phyloP scores from a whole-genome alignment of 2,888 invertebrate genomes.

The Taenaris catops region DNA sequence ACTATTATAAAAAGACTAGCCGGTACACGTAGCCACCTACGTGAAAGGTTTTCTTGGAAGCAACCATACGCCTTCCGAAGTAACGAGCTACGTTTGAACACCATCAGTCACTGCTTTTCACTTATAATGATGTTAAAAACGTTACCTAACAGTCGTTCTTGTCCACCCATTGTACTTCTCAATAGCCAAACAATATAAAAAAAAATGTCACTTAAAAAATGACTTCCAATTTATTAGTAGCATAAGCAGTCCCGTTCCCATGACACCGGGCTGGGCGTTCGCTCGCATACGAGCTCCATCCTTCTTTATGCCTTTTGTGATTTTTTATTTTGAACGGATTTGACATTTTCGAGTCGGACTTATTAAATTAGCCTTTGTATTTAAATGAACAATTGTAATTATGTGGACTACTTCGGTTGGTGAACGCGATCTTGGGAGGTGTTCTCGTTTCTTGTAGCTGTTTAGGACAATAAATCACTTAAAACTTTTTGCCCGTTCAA shows the following conservation, averaged over 20 bases:
- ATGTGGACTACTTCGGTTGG: conserved; percentile 35
- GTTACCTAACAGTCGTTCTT: conserved; percentile 71
- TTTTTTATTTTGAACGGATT: conserved; percentile 64
- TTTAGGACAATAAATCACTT: conserved; percentile 6
- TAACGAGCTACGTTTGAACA: conserved; percentile 34
- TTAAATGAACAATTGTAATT: conserved; percentile 74
- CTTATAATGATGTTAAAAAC: conserved; percentile 79
- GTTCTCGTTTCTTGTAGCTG: conserved; percentile 11
- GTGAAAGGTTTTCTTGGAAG: conserved; percentile 34
- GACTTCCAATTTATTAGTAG: conserved; percentile 74
- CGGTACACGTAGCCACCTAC: conserved; percentile 28
- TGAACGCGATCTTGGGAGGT: conserved; percentile 15
- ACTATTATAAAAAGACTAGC: conserved; percentile 24
- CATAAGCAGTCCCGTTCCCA: conserved; percentile 69
- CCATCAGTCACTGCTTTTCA: conserved; percentile 72
- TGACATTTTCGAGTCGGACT: conserved; percentile 74
- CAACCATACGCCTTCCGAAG: conserved; percentile 30
- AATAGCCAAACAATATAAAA: conserved; percentile 60
- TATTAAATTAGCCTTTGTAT: conserved; percentile 80
- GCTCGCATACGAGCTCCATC: conserved; percentile 53
- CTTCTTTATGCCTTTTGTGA: conserved; percentile 59
- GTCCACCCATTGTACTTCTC: conserved; percentile 75
- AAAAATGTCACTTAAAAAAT: conserved; percentile 61
- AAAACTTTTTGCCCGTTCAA: conserved; percentile 2
- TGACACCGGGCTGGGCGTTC: conserved; percentile 68